Evolutionary conservation across 2,797 vertebrate species (phyloP).

Genomic region (Synanceia verrucosa): DNA sequence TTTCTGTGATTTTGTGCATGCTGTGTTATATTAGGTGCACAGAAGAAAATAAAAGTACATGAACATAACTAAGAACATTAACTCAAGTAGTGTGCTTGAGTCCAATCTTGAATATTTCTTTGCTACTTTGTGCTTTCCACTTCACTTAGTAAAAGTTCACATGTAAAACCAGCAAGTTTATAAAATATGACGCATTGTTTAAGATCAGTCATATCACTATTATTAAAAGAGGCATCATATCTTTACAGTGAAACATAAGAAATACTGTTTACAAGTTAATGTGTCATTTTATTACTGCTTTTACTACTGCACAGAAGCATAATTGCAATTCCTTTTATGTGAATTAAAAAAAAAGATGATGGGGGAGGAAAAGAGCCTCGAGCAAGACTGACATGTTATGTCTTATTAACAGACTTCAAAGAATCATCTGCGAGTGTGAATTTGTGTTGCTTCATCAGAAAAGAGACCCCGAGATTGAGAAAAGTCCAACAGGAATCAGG

Average conservation of each 20-base stretch:
- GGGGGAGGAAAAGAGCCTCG: background rate
- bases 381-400: background rate
- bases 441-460: background rate
- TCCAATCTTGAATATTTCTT: background rate
- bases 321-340: background rate
- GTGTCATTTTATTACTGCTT: background rate
- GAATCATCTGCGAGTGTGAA: background rate
- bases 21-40: constrained; percentile 8
- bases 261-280: background rate
- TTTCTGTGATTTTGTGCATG: constrained; percentile 28
- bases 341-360: background rate
- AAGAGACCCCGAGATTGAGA: background rate
- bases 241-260: background rate
- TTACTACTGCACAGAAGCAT: background rate
- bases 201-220: background rate
- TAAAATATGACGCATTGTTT: background rate
- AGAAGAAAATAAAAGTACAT: background rate
- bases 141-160: background rate
- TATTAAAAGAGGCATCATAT: background rate
- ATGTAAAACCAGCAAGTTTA: background rate
- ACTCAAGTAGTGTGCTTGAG: background rate
- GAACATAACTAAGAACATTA: background rate
- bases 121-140: background rate
- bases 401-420: constrained; percentile 4
- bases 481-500: background rate